Percentiles rank a stretch among this genome's conserved stretches.
Evolutionary conservation across 2,113 vertebrate genomes (phyloP).

Genomic region (Uria lomvia): DNA sequence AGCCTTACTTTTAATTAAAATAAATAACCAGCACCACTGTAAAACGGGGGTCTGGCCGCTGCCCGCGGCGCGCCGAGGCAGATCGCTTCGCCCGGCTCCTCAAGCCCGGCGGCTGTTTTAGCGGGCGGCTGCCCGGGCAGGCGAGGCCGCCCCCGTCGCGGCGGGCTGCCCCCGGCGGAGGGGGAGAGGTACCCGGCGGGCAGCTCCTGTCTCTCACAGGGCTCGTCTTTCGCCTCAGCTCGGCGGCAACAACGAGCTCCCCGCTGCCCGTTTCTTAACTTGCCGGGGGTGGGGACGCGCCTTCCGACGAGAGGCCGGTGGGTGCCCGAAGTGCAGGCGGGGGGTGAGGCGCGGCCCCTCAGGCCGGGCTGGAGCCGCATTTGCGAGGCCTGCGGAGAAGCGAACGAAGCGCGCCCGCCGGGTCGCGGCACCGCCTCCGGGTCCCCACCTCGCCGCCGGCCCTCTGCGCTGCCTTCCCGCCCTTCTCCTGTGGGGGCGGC

Average conservation of each 20-base stretch:
- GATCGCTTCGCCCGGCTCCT: neutral
- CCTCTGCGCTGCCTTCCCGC: neutral
- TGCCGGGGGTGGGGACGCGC: too few relatives aligned
- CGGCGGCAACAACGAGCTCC: neutral
- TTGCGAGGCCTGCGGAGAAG: neutral
- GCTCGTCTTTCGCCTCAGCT: neutral
- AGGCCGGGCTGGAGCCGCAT: neutral
- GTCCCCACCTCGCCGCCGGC: too few relatives aligned
- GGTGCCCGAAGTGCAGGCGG: neutral
- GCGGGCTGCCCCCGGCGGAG: neutral
- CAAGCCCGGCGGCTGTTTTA: fast-evolving
- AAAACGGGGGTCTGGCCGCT: neutral
- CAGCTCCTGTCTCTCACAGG: fast-evolving
- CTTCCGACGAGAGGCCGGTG: neutral
- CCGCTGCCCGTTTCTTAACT: neutral
- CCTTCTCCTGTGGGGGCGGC: neutral
- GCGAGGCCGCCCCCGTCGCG: too few relatives aligned
- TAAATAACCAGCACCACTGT: neutral
- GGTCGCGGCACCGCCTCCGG: neutral
- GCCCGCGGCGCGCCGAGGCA: neutral
- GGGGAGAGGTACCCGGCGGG: neutral
- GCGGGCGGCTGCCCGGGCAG: neutral
- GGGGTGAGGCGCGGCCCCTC: neutral
- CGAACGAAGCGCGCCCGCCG: neutral
- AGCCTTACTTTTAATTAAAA: neutral